Percentiles rank a stretch among this genome's conserved stretches.
Evolutionary conservation across 2,797 vertebrate species (phyloP).

Genomic region (Acipenser oxyrinchus): DNA sequence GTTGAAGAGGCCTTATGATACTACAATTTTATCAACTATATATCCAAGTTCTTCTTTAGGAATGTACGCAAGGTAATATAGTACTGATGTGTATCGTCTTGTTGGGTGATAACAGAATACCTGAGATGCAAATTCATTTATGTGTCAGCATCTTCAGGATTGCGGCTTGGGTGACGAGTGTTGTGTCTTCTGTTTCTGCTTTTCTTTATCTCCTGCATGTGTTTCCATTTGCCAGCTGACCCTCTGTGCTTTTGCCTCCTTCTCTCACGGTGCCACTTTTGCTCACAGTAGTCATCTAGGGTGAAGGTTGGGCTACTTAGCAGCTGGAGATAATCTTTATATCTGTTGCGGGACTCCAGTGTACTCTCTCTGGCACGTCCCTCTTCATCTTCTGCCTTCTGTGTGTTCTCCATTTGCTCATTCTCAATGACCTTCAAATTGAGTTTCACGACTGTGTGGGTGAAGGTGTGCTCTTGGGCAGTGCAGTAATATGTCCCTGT

Average conservation of each 20-base stretch:
- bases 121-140: slow-evolving; percentile 28
- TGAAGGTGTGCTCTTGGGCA: slow-evolving; percentile 85
- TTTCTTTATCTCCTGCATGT: slow-evolving; percentile 89
- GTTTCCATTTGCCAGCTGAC: slow-evolving; percentile 82
- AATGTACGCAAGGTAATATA: too few species aligned
- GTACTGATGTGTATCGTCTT: too few species aligned
- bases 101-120: not conserved
- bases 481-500: slow-evolving; percentile 77
- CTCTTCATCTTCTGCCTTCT: slow-evolving; percentile 53
- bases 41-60: too few species aligned
- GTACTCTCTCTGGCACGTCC: slow-evolving; percentile 60
- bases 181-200: slow-evolving; percentile 84
- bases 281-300: slow-evolving; percentile 91
- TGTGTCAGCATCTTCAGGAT: slow-evolving; percentile 26
- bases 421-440: slow-evolving; percentile 77
- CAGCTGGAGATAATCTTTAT: slow-evolving; percentile 89
- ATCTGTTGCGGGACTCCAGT: slow-evolving; percentile 71
- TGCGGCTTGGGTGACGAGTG: slow-evolving; percentile 33
- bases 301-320: slow-evolving; percentile 76
- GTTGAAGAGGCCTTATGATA: too few species aligned
- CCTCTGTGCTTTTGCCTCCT: slow-evolving; percentile 67
- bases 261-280: slow-evolving; percentile 84
- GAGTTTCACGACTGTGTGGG: slow-evolving; percentile 73
- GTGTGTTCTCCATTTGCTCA: slow-evolving; percentile 69
- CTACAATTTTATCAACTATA: too few species aligned